Evolutionary conservation across 2,797 vertebrate genomes (phyloP).

Genomic region (Hemibagrus guttatus): DNA sequence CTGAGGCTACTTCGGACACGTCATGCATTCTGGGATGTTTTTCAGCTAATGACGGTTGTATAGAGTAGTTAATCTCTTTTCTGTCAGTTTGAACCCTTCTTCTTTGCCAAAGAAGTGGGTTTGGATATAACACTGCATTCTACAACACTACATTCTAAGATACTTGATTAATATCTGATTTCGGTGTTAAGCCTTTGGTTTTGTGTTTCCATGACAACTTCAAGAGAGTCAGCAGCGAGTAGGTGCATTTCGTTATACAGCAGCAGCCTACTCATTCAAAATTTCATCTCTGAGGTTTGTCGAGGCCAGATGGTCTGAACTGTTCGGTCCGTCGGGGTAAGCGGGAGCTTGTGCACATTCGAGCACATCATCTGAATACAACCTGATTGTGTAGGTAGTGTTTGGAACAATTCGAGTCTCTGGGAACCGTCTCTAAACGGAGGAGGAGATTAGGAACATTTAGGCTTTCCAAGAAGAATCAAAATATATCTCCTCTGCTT

Average conservation of each 20-base stretch:
- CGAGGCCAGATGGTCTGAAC: slow-evolving; percentile 43
- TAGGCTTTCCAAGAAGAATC: background rate
- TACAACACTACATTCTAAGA: background rate
- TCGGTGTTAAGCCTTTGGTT: slow-evolving; percentile 2
- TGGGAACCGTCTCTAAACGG: background rate
- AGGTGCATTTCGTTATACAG: slow-evolving; percentile 35
- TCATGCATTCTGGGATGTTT: background rate
- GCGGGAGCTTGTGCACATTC: background rate
- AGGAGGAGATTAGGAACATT: background rate
- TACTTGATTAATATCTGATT: slow-evolving; percentile 10
- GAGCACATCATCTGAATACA: slow-evolving; percentile 26
- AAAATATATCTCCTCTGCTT: background rate
- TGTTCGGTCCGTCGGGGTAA: slow-evolving; percentile 1
- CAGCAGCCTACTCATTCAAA: slow-evolving; percentile 36
- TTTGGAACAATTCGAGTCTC: slow-evolving; percentile 15
- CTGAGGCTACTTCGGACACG: background rate
- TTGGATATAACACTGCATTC: background rate
- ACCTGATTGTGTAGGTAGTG: slow-evolving; percentile 15
- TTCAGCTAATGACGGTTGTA: background rate
- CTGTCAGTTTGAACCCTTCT: background rate
- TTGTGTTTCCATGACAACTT: slow-evolving; percentile 47
- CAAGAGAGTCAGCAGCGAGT: slow-evolving; percentile 7
- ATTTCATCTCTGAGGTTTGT: slow-evolving; percentile 25
- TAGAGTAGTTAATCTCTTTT: background rate
- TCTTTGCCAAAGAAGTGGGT: too few species aligned